Base-by-base conservation (phyloP, 2,113 vertebrate species). In the Sinocyclocheilus maitianheensis region DNA sequence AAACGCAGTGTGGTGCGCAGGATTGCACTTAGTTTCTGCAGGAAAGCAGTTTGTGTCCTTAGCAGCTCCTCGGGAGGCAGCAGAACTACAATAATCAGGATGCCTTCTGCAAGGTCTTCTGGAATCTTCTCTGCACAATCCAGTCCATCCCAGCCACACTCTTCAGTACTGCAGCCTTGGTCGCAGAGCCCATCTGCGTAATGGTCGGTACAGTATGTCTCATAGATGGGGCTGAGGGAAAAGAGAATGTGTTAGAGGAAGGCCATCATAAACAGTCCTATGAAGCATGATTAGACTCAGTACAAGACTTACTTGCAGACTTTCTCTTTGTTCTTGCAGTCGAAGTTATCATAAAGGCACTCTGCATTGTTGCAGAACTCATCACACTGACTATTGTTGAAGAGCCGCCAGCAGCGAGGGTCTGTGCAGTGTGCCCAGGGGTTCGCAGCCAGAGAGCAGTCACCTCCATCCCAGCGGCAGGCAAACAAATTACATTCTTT, bases 351-450 rank as follows among this genome's bases (percentile, higher is more conserved):
- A 0, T 96, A 98, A 18, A 98, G 95, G 89, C 97, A 98, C 5
- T 94, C 93, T 0, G 93, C 92, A 0, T 94, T 95, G 87, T 96
- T 95, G 93, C 97, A 98, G 67, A 92, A 90, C 3, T 95, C 94
- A 46, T 98, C 97, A n/a, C 97, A 98, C 79, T 94, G 95, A 89
- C 96, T 97, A 92, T 98, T 97, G 94, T 97, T 97, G 91, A 98
- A 98, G 77, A 94, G 91, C 24, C 91, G 92, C 94, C 95, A 96
- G 90, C 97, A 98, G 80, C 90, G 93, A 34, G 92, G 92, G 55
- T 94, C 91, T n/a, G 76, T 2, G 71, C 97, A 98, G 9, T 89
- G 91, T 60, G 93, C 94, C 97, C 97, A 97, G 46, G 97, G 97
- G 81, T 96, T 96, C 37, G 92, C 92, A 18, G 93, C 93, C 77